Evolutionary conservation across 2,113 vertebrate species (phyloP).

Genomic region (Zingel zingel): DNA sequence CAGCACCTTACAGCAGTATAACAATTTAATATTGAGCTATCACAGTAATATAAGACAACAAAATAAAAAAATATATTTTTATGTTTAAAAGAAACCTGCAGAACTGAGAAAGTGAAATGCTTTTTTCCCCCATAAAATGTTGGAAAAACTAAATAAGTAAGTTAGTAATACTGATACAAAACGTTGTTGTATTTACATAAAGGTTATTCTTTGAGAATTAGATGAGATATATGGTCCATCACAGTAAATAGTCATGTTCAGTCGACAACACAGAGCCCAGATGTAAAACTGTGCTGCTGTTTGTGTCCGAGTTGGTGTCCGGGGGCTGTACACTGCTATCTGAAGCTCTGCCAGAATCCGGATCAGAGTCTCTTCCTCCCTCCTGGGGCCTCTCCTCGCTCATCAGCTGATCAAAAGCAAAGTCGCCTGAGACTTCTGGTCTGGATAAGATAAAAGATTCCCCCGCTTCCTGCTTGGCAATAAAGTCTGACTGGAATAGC

Average conservation of each 20-base stretch:
- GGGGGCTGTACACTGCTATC: neutral
- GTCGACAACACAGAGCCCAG: slow-evolving; percentile 75
- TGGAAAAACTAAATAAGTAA: neutral
- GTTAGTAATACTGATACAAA: slow-evolving; percentile 19
- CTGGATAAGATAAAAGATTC: slow-evolving; percentile 45
- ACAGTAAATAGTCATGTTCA: slow-evolving; percentile 81
- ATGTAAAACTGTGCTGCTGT: slow-evolving; percentile 58
- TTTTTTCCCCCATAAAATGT: neutral
- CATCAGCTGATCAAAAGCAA: slow-evolving; percentile 33
- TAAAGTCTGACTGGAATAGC: slow-evolving; percentile 89
- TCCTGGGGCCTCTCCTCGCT: slow-evolving; percentile 1
- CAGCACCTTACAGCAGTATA: neutral
- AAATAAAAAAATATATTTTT: slow-evolving; percentile 43
- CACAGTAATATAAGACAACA: neutral
- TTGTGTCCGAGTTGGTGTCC: slow-evolving; percentile 22
- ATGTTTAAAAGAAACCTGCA: neutral
- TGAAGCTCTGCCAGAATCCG: slow-evolving; percentile 5
- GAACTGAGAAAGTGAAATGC: neutral
- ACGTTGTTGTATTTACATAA: neutral
- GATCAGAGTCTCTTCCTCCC: slow-evolving; percentile 20
- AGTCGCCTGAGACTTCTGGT: slow-evolving; percentile 29
- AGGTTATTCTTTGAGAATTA: neutral
- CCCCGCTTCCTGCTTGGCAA: slow-evolving; percentile 80
- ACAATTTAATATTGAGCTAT: neutral
- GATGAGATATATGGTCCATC: slow-evolving; percentile 23